Evolutionary conservation across 2,888 invertebrate genomes (phyloP).

Genomic region (Drosophila seclusa): DNA sequence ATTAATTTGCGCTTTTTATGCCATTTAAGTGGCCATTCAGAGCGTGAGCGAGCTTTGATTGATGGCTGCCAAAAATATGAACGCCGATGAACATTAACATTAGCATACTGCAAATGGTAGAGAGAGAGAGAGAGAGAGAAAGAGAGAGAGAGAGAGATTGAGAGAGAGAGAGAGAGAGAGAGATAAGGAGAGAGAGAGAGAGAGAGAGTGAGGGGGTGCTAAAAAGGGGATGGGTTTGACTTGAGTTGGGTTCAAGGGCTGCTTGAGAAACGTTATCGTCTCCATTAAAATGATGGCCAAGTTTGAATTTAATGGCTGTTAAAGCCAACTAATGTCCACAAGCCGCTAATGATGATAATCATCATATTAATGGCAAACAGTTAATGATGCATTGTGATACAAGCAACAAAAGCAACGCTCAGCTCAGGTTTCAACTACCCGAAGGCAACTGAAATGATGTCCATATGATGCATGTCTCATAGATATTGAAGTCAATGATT

Average conservation of each 20-base stretch:
- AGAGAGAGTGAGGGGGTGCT: background rate
- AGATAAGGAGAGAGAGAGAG: background rate
- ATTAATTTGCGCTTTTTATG: slow-evolving; percentile 76
- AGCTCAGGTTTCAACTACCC: background rate
- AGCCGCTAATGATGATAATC: slow-evolving; percentile 3
- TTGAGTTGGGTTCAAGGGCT: slow-evolving; percentile 19
- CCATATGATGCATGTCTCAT: background rate
- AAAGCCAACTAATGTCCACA: slow-evolving; percentile 12
- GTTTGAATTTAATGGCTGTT: slow-evolving; percentile 29
- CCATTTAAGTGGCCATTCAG: slow-evolving; percentile 68
- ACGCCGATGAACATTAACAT: slow-evolving; percentile 13
- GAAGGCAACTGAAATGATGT: too few species aligned
- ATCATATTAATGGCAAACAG: background rate
- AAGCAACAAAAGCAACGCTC: background rate
- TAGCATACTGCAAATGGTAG: background rate
- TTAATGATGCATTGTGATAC: background rate
- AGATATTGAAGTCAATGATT: background rate
- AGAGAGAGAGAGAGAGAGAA: background rate
- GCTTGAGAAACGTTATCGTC: slow-evolving; percentile 1
- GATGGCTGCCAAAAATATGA: slow-evolving; percentile 70
- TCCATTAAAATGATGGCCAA: background rate
- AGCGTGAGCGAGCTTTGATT: slow-evolving; percentile 45
- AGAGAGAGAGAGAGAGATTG: background rate
- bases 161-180: background rate
- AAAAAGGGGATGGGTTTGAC: background rate